Evolutionary conservation across 2,797 vertebrate species (phyloP), one percentile per base, ranked within the genome.

Genomic region (Leucoraja ocellata): DNA sequence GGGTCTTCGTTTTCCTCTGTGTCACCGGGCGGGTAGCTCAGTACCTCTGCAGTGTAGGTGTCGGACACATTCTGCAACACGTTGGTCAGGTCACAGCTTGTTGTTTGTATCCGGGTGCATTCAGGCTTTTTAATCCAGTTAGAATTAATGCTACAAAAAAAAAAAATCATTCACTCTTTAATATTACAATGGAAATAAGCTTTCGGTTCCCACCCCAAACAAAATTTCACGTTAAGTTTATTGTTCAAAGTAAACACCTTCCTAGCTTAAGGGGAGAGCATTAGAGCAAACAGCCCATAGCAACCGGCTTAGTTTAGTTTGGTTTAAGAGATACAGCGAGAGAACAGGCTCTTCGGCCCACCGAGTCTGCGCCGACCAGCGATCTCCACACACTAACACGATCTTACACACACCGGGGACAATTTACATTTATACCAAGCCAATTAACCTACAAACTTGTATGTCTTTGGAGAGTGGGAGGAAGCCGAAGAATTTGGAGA

Each of bases 41-140:
- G 78, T 93, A 99, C 93, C 0, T 97, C 96, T 0, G 98, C 98
- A 0, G 4, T 86, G 16, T 99, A 99, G 0, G 46, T 95, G 94
- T 94, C 95, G 0, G 73, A 94, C 21, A 97, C 93, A 0, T 98
- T 94, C 13, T 93, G 94, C 68, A 98, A 76, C 0, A 68, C 95
- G 0, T 93, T 94, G 1, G 98, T 97, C 94, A 99, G 95, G 93
- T 99, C 99, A 25, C 99, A 99, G 28, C 96, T 94, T 0, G 97
- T 98, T 8, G 91, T 84, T 11, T 0, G 46, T 0, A 94, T 97
- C 0, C 0, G 93, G 93, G 96, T 95, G 79, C 99, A 99, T 93
- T 95, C 93, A 4, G 25, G 65, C 76, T 94, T 96, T 86, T 61
- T 97, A 94, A 95, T 91, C 16, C 93, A 94, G 58, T 97, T 5